Base-by-base conservation (phyloP, 2,888 invertebrate genomes). In the Parascotia fuliginaria region DNA sequence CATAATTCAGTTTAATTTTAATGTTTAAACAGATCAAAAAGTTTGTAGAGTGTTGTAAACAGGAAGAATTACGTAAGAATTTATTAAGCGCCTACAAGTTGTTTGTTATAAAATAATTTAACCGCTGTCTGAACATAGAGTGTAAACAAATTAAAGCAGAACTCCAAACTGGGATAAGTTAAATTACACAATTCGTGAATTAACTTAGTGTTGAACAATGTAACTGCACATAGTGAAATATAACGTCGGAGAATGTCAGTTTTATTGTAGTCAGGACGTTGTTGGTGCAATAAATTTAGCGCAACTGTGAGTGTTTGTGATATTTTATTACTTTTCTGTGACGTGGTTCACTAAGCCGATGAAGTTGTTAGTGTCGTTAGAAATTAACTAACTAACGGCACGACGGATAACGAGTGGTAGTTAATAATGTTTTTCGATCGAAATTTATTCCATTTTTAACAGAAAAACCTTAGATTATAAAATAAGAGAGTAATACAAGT, bases 11-110 rank as follows among this genome's bases (percentile, higher is more conserved):
- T 42, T 19, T 28, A 12, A 37, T 36, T 41, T 28, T 41, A 24
- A 24, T 41, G 15, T 47, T 36, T 28, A 14, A 38, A 37, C 9
- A 41, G 19, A 38, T 41, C 32, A 19, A 32, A 16, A 45, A 37
- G 28, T 37, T 42, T 24, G 2, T n/a, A 24, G 27, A 22, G 22
- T 16, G 14, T 31, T 36, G 16, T 33, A 32, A 42, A 42, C 22
- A 15, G 1, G 28, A 38, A 16, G 24, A 46, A 42, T 39, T 46
- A 42, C 22, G 11, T 38, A 27, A 38, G 11, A 32, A 42, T 42
- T 33, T 27, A 31, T 37, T 16, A 36, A 32, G 27, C 2, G 13
- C 19, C 22, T 41, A 12, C 22, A 31, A 11, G n/a, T 36, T 41
- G 41, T 41, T 47, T 34, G 13, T 31, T 41, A 11, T 2, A 14